Conservation (phyloP, 2,888 invertebrate species). For the Hedychridium roseum region DNA sequence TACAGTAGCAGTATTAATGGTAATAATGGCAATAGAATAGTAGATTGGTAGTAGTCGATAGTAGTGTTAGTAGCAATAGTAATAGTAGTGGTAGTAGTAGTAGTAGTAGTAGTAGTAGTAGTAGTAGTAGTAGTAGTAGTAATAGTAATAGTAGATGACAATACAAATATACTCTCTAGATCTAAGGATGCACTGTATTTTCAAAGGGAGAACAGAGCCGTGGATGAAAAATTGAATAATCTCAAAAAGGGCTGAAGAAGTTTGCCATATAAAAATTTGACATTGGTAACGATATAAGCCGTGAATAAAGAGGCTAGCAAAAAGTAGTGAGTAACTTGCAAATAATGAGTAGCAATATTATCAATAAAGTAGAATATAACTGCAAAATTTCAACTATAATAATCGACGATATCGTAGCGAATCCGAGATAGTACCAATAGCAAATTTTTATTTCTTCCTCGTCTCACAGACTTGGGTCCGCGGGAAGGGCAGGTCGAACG, state of each 20-base stretch:
- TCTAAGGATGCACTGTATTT: slow-evolving; percentile 12
- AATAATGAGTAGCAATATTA: too few species aligned
- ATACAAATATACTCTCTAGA: slow-evolving; percentile 29
- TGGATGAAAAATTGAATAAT: slow-evolving; percentile 6
- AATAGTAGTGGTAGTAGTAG: slow-evolving; percentile 8
- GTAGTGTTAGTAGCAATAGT: slow-evolving; percentile 6
- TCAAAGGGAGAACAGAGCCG: not conserved
- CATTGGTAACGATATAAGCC: too few species aligned
- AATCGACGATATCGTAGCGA: too few species aligned
- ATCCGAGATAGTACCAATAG: too few species aligned
- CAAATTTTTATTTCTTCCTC: too few species aligned
- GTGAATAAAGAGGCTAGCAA: too few species aligned
- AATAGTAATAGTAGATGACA: slow-evolving; percentile 27
- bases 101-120: slow-evolving; percentile 6
- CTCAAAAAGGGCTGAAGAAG: slow-evolving; percentile 4
- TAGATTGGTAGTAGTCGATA: slow-evolving; percentile 3
- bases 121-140: slow-evolving; percentile 18
- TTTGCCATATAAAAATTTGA: too few species aligned
- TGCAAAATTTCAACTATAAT: too few species aligned
- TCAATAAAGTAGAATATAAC: too few species aligned
- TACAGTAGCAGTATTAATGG: slow-evolving; percentile 23
- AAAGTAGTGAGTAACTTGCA: too few species aligned
- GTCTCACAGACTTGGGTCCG: too few species aligned
- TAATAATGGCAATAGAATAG: slow-evolving; percentile 8
- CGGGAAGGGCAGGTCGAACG: too few species aligned